phyloP scores from a whole-genome alignment of 2,888 invertebrate species.

The Yponomeuta cagnagella region DNA sequence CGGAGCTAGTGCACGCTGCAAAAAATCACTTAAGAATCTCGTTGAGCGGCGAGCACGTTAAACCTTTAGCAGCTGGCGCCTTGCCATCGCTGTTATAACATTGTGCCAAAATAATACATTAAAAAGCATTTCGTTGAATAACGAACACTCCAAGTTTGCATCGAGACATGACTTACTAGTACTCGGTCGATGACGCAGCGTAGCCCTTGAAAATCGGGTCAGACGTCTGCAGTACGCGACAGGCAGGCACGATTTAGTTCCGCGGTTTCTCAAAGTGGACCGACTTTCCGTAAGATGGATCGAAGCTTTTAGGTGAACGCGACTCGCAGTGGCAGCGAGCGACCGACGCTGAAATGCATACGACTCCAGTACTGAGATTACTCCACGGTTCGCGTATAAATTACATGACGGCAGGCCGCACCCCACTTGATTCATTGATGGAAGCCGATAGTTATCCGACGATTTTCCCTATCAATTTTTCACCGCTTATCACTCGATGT shows the following conservation, averaged over 20 bases:
- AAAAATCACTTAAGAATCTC: constrained; percentile 68
- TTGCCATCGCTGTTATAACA: constrained; percentile 51
- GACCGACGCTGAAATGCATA: constrained; percentile 39
- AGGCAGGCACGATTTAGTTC: constrained; percentile 56
- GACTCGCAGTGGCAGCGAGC: constrained; percentile 35
- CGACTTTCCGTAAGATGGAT: constrained; percentile 62
- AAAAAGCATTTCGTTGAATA: constrained; percentile 57
- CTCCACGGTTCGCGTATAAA: constrained; percentile 45
- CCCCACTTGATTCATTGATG: constrained; percentile 13
- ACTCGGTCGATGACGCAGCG: constrained; percentile 28
- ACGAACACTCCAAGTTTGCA: constrained; percentile 53
- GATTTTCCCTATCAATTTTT: constrained; percentile 14
- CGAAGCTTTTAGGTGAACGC: constrained; percentile 68
- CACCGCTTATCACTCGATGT: constrained; percentile 1
- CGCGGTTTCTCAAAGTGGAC: constrained; percentile 59
- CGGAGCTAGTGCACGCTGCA: constrained; percentile 47
- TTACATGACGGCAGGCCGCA: constrained; percentile 38
- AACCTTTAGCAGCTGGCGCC: constrained; percentile 63
- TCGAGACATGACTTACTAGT: constrained; percentile 25
- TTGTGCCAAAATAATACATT: constrained; percentile 70
- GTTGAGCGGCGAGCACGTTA: constrained; percentile 53
- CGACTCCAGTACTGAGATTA: constrained; percentile 41
- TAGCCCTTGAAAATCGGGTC: constrained; percentile 54
- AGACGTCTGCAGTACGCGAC: constrained; percentile 42
- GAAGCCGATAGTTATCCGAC: background rate